phyloP scores from a whole-genome alignment of 2,113 vertebrate genomes.

The Psilopsiagon aurifrons region DNA sequence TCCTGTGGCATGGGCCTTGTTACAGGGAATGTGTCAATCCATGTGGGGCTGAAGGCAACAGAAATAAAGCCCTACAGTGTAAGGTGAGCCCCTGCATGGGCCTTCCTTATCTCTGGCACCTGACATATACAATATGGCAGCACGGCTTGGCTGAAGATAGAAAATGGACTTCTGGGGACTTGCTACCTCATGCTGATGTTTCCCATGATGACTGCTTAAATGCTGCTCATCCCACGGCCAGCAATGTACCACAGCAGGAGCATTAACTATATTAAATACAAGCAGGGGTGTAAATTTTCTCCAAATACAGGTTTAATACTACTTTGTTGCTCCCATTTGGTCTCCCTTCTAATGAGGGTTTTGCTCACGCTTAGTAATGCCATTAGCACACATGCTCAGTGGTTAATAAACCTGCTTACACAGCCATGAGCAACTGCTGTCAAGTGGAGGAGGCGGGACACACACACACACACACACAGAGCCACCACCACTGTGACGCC shows the following conservation, averaged over 20 bases:
- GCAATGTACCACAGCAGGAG: background rate
- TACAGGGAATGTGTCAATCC: background rate
- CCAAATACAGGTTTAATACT: background rate
- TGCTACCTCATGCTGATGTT: background rate
- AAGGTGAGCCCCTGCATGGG: background rate
- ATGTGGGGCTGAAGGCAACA: background rate
- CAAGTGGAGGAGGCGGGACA: fast-evolving
- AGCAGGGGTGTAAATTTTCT: background rate
- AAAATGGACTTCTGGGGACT: background rate
- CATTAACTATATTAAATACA: background rate
- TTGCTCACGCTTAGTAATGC: background rate
- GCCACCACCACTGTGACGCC: background rate
- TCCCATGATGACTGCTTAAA: background rate
- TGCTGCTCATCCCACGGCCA: background rate
- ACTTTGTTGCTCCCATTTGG: background rate
- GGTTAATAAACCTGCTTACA: background rate
- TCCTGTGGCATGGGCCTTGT: fast-evolving
- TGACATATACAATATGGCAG: fast-evolving
- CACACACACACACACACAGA: fast-evolving
- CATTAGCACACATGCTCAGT: background rate
- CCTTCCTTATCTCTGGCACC: background rate
- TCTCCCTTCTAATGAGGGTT: background rate
- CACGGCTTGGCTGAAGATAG: fast-evolving
- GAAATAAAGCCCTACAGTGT: background rate
- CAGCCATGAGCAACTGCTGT: background rate